Conservation (phyloP, 1,140 invertebrate species). For the Drosophila mauritiana region DNA sequence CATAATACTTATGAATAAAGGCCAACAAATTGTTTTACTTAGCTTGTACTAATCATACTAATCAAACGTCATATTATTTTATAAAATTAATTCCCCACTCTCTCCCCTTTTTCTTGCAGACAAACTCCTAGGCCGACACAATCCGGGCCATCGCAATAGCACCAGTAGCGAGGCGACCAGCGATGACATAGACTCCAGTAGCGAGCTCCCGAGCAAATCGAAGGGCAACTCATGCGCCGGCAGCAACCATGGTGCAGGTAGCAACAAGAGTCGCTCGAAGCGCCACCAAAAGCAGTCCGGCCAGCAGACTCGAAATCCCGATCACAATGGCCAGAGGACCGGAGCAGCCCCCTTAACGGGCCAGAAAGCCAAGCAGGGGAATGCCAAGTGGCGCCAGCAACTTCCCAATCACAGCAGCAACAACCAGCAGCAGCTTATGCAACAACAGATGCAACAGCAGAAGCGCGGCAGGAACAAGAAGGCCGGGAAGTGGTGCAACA, state of each 20-base stretch:
- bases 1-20: too few relatives aligned
- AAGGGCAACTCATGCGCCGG: slow-evolving; percentile 27
- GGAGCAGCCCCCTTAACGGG: background rate
- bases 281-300: slow-evolving; percentile 49
- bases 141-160: slow-evolving; percentile 78
- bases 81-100: too few relatives aligned
- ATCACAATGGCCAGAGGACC: slow-evolving; percentile 11
- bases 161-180: slow-evolving; percentile 80
- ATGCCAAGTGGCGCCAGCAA: slow-evolving; percentile 33
- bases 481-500: slow-evolving; percentile 1
- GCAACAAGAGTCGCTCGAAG: slow-evolving; percentile 44
- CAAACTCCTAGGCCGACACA: slow-evolving; percentile 72
- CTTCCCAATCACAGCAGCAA: slow-evolving; percentile 3
- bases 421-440: slow-evolving; percentile 13
- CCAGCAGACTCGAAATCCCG: slow-evolving; percentile 4
- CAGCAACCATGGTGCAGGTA: background rate
- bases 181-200: slow-evolving; percentile 73
- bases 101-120: slow-evolving; percentile 35
- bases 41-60: too few relatives aligned
- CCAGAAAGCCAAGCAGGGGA: slow-evolving; percentile 12
- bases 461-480: slow-evolving; percentile 44
- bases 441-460: slow-evolving; percentile 23
- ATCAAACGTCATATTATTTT: too few relatives aligned
- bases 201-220: slow-evolving; percentile 63
- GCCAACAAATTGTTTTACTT: too few relatives aligned